Evolutionary conservation across 1,140 invertebrate species (phyloP).

Genomic region (Artemia franciscana): DNA sequence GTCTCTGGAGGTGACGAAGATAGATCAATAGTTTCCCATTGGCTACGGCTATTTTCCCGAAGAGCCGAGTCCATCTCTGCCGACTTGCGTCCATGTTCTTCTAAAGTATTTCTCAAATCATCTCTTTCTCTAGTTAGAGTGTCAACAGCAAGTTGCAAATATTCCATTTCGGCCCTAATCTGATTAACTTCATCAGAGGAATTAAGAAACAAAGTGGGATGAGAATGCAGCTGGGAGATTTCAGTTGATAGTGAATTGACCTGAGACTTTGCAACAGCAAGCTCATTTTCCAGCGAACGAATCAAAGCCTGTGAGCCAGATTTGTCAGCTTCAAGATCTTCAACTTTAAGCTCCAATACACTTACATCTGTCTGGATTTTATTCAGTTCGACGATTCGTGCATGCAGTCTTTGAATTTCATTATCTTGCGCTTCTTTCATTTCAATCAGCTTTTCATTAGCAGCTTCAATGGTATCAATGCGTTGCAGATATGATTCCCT

Average conservation of each 20-base stretch:
- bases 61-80: not conserved
- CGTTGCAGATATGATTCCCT: not conserved
- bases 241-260: not conserved
- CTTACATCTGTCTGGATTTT: not conserved
- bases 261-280: not conserved
- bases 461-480: not conserved
- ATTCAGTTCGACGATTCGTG: not conserved
- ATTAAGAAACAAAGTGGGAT: not conserved
- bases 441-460: not conserved
- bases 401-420: not conserved
- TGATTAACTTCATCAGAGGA: not conserved
- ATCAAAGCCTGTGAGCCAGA: not conserved
- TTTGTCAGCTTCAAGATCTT: not conserved
- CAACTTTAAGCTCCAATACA: not conserved
- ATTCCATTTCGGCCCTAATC: not conserved
- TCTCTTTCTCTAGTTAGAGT: not conserved
- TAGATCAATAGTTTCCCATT: not conserved
- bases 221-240: not conserved
- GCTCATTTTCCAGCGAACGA: not conserved
- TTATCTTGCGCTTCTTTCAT: not conserved
- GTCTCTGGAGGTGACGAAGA: not conserved
- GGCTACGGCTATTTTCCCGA: not conserved
- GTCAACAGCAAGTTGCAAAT: not conserved
- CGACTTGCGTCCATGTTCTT: not conserved
- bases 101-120: not conserved